Conservation (phyloP, 2,113 vertebrate species). For the Cathartes aura region DNA sequence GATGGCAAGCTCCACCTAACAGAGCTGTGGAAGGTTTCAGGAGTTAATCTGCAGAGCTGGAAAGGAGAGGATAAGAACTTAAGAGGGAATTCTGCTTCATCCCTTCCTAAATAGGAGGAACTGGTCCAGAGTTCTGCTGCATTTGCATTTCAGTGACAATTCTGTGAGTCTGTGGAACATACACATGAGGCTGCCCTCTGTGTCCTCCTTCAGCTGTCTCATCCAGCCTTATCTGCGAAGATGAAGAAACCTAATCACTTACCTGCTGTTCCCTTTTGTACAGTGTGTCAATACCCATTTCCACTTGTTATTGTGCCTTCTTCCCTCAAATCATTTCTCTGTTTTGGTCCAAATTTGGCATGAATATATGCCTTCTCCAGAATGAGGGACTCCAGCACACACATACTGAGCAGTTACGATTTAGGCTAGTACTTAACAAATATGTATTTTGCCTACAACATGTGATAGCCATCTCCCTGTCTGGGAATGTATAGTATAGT, state of each 20-base stretch:
- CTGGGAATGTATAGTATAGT: neutral
- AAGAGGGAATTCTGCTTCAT: neutral
- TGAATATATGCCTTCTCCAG: neutral
- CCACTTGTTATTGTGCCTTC: neutral
- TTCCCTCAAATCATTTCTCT: neutral
- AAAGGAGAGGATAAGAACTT: neutral
- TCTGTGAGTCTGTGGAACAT: neutral
- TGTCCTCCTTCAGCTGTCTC: neutral
- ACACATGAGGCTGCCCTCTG: accelerated
- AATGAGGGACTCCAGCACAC: neutral
- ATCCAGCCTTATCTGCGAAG: neutral
- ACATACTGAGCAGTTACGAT: neutral
- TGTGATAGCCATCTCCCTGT: neutral
- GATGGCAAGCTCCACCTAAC: neutral
- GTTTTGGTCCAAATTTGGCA: neutral
- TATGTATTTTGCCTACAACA: neutral
- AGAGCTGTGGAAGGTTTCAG: neutral
- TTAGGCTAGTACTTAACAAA: neutral
- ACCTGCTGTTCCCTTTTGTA: neutral
- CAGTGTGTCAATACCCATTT: conserved; percentile 17
- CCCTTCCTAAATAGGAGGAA: neutral
- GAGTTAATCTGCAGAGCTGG: neutral
- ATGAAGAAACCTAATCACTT: conserved; percentile 18
- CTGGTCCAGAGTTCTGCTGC: neutral
- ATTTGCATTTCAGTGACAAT: neutral